A percentile compares a stretch with the other conserved stretches of the same genome.
Evolutionary conservation across 2,888 invertebrate species (phyloP).

Genomic region (Pollenia angustigena): DNA sequence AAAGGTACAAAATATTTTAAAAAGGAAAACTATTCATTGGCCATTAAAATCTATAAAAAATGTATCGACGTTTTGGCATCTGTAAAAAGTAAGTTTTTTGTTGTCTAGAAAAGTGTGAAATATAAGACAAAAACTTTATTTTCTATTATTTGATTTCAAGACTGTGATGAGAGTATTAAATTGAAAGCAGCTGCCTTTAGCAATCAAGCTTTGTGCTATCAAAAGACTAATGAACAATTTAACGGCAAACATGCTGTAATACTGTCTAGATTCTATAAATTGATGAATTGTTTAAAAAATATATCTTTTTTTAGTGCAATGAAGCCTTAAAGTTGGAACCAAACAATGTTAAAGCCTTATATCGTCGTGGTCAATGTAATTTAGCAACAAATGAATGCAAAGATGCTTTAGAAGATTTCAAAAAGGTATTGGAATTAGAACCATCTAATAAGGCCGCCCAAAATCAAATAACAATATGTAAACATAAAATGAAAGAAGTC

Average conservation of each 20-base stretch:
- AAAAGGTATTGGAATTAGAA: constrained; percentile 90
- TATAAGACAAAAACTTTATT: constrained; percentile 10
- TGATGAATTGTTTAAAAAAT: not conserved
- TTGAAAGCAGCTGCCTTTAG: constrained; percentile 89
- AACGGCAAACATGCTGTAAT: constrained; percentile 89
- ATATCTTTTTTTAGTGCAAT: constrained; percentile 84
- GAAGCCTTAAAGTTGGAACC: constrained; percentile 90
- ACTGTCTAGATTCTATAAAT: not conserved
- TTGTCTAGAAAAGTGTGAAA: not conserved
- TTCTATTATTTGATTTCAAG: constrained; percentile 78
- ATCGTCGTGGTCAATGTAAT: constrained; percentile 93
- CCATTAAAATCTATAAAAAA: constrained; percentile 94
- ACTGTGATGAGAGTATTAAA: constrained; percentile 84
- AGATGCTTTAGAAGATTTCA: constrained; percentile 91
- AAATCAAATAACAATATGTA: constrained; percentile 90
- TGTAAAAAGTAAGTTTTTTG: constrained; percentile 75
- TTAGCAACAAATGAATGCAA: constrained; percentile 91
- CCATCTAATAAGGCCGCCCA: constrained; percentile 95
- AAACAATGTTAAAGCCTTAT: constrained; percentile 94
- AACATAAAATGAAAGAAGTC: constrained; percentile 90
- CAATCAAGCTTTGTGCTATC: constrained; percentile 92
- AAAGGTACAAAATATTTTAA: constrained; percentile 97
- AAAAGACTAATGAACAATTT: constrained; percentile 88
- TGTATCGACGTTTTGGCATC: constrained; percentile 84
- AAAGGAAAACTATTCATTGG: constrained; percentile 89